Evolutionary conservation across 2,113 vertebrate species (phyloP).

Genomic region (Cacatua alba): DNA sequence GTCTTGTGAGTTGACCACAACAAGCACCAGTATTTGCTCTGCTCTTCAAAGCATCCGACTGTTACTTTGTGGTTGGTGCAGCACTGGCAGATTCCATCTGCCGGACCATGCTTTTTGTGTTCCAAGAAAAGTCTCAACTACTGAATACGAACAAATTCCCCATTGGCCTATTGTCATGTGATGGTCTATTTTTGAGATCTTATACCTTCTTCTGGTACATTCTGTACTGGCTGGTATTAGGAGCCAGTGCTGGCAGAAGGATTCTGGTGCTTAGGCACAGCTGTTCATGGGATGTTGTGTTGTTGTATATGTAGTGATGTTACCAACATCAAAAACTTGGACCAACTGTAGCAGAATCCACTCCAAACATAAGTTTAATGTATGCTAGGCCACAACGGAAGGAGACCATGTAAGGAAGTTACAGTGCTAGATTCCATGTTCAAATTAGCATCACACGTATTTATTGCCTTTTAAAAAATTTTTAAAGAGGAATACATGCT

Average conservation of each 20-base stretch:
- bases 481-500: background rate
- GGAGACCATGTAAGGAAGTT: background rate
- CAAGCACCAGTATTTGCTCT: background rate
- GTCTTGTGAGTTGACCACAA: background rate
- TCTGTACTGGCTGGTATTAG: background rate
- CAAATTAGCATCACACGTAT: background rate
- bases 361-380: background rate
- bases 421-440: background rate
- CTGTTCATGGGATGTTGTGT: background rate
- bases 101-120: background rate
- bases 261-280: background rate
- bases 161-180: background rate
- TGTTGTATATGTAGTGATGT: background rate
- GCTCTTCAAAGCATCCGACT: background rate
- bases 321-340: background rate
- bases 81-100: background rate
- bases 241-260: background rate
- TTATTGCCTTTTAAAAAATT: background rate
- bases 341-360: background rate
- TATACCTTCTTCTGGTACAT: background rate
- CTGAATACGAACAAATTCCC: background rate
- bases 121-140: background rate
- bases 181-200: background rate
- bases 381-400: background rate
- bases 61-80: background rate